A percentile compares a stretch with the other conserved stretches of the same genome.
phyloP scores from a whole-genome alignment of 2,113 vertebrate genomes.

The Paracanthobrama guichenoti region DNA sequence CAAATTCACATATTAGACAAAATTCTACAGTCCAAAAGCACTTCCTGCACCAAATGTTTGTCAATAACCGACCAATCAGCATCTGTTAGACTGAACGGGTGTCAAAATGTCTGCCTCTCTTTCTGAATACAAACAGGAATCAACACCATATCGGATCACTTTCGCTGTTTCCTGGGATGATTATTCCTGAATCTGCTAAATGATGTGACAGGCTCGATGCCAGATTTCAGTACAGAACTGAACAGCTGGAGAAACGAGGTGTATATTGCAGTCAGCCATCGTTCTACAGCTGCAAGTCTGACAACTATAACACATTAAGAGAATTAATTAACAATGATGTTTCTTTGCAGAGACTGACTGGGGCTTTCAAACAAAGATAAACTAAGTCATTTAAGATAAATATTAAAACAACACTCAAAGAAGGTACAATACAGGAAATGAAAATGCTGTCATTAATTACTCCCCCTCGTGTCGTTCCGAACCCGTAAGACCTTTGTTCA shows the following conservation, averaged over 20 bases:
- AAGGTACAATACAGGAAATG: not conserved
- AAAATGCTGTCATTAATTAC: too few species aligned
- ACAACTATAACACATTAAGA: not conserved
- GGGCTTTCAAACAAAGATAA: not conserved
- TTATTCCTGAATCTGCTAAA: slow-evolving; percentile 4
- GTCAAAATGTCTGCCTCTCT: slow-evolving; percentile 2
- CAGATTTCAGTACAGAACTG: not conserved
- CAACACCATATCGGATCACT: not conserved
- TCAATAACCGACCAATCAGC: slow-evolving; percentile 18
- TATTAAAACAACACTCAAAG: not conserved
- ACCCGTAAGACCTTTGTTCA: too few species aligned
- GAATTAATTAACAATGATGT: not conserved
- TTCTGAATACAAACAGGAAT: not conserved
- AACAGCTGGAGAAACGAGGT: not conserved
- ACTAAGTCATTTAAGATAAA: not conserved
- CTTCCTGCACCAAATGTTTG: not conserved
- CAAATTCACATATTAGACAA: slow-evolving; percentile 1
- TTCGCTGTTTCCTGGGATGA: not conserved
- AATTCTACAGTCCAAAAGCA: not conserved
- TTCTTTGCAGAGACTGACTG: not conserved
- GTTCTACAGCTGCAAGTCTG: slow-evolving; percentile 13
- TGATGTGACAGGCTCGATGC: not conserved
- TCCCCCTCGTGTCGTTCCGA: too few species aligned
- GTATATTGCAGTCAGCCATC: not conserved
- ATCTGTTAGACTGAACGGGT: not conserved